phyloP scores from a whole-genome alignment of 2,797 vertebrate genomes.

The Arrhamphus sclerolepis region DNA sequence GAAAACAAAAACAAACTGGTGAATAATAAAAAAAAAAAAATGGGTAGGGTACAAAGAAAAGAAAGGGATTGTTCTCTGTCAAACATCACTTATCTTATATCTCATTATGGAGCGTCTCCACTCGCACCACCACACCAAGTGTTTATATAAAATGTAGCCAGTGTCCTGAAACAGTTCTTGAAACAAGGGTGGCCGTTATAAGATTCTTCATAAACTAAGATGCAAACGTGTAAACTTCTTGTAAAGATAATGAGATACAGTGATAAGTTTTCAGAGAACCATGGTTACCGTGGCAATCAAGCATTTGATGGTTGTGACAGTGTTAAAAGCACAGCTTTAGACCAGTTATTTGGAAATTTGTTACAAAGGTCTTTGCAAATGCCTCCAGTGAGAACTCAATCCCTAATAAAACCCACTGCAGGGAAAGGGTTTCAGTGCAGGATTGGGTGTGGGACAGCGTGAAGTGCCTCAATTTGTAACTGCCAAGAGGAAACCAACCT shows the following conservation, averaged over 20 bases:
- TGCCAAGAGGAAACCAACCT: conserved; percentile 76
- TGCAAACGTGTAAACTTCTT: background rate
- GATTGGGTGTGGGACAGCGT: conserved; percentile 29
- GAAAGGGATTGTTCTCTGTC: background rate
- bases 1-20: conserved; percentile 1
- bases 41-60: conserved; percentile 13
- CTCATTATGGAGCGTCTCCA: conserved; percentile 9
- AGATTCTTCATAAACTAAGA: background rate
- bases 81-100: conserved; percentile 9
- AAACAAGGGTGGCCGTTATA: background rate
- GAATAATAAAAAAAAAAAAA: conserved; percentile 16
- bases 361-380: conserved; percentile 7
- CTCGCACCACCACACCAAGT: background rate
- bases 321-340: conserved; percentile 7
- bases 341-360: conserved; percentile 9
- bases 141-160: background rate
- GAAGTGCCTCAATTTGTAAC: conserved; percentile 36
- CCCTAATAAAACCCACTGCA: conserved; percentile 31
- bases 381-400: conserved; percentile 23
- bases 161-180: background rate
- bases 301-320: conserved; percentile 7
- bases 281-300: background rate
- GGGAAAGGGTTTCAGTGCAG: conserved; percentile 32
- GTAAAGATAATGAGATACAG: conserved; percentile 1
- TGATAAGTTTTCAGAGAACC: background rate